Evolutionary conservation across 2,797 vertebrate species (phyloP), one percentile per base, ranked within the genome.

Genomic region (Margarornis squamiger): DNA sequence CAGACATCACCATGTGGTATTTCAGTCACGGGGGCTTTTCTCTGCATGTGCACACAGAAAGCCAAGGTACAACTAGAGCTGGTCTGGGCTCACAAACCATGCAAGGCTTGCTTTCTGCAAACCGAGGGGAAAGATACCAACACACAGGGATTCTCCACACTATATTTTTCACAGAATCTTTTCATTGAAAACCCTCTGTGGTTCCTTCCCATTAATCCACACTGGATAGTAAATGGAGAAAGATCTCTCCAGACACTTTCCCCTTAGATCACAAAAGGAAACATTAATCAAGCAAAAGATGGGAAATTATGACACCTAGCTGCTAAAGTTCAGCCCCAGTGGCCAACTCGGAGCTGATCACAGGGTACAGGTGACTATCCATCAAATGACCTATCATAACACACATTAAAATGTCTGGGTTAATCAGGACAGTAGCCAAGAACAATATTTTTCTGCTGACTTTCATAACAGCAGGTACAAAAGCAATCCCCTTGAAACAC

Each of bases 341-440:
- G 52, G 97, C 97, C 96, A 96, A 96, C 90, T 95, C 95, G 22
- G 91, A 94, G 97, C 85, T 97, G 97, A 97, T 98, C 97, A 95
- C 92, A 97, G 97, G 96, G 96, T 97, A 86, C 98, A 98, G 98
- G 98, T 98, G 98, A 97, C 98, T 92, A 98, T 98, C 96, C 98
- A 98, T 98, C 98, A 98, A 97, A 96, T 93, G 95, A 97, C 96
- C 97, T 96, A 98, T 97, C 98, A 98, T 97, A 98, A 97, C 97
- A 97, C 96, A 88, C 97, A 98, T 98, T 98, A 98, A 98, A 98
- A 97, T 65, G 98, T 97, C 98, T 98, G 95, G 74, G 78, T 97
- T 98, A 98, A 98, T 98, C 97, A 98, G 97, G 97, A 97, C 92
- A 91, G 93, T 95, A 96, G 98, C 98, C 98, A 98, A 98, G 96